Evolutionary conservation across 2,113 vertebrate species (phyloP).

Genomic region (Candoia aspera): DNA sequence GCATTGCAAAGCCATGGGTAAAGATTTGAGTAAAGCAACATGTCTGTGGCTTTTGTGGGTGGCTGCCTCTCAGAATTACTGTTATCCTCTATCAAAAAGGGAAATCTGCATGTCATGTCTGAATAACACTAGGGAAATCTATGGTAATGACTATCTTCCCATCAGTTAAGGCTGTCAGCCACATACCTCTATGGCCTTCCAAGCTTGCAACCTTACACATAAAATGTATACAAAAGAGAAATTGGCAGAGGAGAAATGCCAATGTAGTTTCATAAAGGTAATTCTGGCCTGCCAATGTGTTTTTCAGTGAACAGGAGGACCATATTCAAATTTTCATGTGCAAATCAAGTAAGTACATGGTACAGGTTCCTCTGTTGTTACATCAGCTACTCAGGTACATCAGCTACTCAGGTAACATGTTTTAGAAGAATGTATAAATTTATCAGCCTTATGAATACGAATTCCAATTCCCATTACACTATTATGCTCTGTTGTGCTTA

Average conservation of each 20-base stretch:
- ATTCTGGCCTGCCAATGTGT: not conserved
- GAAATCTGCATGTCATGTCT: slow-evolving; percentile 58
- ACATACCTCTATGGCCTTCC: slow-evolving; percentile 17
- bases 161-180: slow-evolving; percentile 17
- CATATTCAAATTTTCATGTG: not conserved
- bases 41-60: slow-evolving; percentile 81
- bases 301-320: not conserved
- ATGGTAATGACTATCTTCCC: slow-evolving; percentile 60
- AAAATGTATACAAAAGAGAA: not conserved
- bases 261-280: slow-evolving; percentile 22
- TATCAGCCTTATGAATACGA: not conserved
- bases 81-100: slow-evolving; percentile 58
- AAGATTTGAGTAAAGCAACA: slow-evolving; percentile 77
- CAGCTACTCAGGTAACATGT: not conserved
- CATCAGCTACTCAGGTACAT: not conserved
- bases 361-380: not conserved
- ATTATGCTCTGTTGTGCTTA: not conserved
- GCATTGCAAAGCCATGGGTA: slow-evolving; percentile 80
- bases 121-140: slow-evolving; percentile 59
- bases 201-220: slow-evolving; percentile 20
- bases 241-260: slow-evolving; percentile 38
- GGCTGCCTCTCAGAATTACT: slow-evolving; percentile 69
- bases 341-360: not conserved
- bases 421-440: not conserved
- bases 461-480: not conserved